phyloP scores from a whole-genome alignment of 1,140 invertebrate genomes.

The Ceratosolen fusciceps region DNA sequence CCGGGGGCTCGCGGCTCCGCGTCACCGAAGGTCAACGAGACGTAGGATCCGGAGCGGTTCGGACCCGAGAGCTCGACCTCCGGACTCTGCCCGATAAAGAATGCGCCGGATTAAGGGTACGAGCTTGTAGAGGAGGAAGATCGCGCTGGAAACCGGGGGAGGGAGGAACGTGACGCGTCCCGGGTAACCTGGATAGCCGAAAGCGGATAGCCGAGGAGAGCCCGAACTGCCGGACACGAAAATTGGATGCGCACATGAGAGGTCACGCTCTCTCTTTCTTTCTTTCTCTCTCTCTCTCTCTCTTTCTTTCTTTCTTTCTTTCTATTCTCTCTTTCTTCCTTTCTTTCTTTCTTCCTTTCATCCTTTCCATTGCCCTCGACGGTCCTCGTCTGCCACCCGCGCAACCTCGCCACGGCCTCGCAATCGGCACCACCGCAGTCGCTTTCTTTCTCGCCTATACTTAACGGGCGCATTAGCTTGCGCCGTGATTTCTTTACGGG shows the following conservation, averaged over 20 bases:
- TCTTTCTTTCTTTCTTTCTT: no score
- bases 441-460: slow-evolving; percentile 5
- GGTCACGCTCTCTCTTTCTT: slow-evolving; percentile 3
- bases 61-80: not conserved
- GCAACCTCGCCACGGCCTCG: no score
- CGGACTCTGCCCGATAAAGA: not conserved
- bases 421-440: no score
- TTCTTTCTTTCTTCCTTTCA: no score
- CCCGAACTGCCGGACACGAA: not conserved
- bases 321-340: no score
- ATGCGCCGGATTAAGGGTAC: not conserved
- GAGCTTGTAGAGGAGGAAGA: not conserved
- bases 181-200: slow-evolving; percentile 51
- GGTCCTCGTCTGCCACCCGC: no score
- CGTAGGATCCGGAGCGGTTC: not conserved
- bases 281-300: no score
- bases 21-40: not conserved
- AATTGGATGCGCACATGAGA: slow-evolving; percentile 17
- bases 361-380: not conserved
- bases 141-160: not conserved
- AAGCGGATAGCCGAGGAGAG: not conserved
- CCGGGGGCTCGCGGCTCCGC: slow-evolving; percentile 37
- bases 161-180: slow-evolving; percentile 53
- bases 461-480: not conserved
- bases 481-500: slow-evolving; percentile 21